Evolutionary conservation across 1,140 invertebrate species (phyloP), one percentile per base, ranked within the genome.

Genomic region (Bombus superbus): DNA sequence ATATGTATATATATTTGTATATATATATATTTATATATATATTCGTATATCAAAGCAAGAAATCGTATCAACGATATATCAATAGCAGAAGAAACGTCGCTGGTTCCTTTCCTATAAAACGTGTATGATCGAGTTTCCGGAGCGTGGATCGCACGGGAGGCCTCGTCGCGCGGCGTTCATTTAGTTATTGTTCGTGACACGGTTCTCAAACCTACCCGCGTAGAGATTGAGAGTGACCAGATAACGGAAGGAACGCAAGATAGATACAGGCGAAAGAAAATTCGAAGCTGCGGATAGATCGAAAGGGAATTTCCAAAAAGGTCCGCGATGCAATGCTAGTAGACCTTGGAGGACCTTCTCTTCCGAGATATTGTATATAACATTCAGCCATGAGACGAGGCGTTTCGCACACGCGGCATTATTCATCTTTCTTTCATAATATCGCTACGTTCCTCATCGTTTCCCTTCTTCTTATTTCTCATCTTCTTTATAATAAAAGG

Each of bases 11-110:
- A 77, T 81, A 59, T 47, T 83, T 74, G 44, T 71, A 22, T 76
- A 64, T 73, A 76, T 71, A 80, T 72, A 71, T 88, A 72, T 87
- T 83, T 83, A 28, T 81, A 71, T 83, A 80, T 88, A 53, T 53
- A 53, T 62, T 62, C 28, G 66, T 83, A 86, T 89, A 87, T 87
- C 42, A 76, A 86, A 86, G 83, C 83, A 85, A 86, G 73, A 59
- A 74, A 57, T 81, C 57, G 64, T 83, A 83, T 83, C 83, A 64
- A 73, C 77, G 83, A 69, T 75, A 53, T 53, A 75, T 66, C 72
- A 38, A 73, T 72, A 80, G 83, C 76, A 72, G 76, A 72, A 59
- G 83, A 85, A 80, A 80, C 77, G 28, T 64, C 68, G 77, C 76
- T 59, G 53, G 77, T 59, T 75, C 62, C 53, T 83, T 76, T 22